Conservation (phyloP, 2,888 invertebrate species). For the Lymantria monacha region DNA sequence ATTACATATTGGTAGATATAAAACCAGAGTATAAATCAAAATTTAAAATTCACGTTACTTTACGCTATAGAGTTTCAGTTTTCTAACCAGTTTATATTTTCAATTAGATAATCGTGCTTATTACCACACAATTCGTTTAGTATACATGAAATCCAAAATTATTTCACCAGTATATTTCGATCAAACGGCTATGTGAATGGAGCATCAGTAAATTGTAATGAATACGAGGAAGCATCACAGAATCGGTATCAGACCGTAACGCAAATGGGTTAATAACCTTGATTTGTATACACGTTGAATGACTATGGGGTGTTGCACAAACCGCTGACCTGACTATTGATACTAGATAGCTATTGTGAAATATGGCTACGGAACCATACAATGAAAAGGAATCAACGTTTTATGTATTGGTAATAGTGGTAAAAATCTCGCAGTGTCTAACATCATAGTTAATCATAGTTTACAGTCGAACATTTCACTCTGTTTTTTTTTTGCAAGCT, state of each 20-base stretch:
- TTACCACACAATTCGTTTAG: too few relatives aligned
- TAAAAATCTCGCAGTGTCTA: too few relatives aligned
- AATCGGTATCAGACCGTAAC: conserved; percentile 73
- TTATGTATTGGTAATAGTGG: background rate
- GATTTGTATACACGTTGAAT: conserved; percentile 59
- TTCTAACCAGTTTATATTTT: too few relatives aligned
- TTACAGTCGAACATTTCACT: too few relatives aligned
- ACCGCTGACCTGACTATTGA: conserved; percentile 14
- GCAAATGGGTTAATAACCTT: conserved; percentile 76
- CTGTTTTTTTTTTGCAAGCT: too few relatives aligned
- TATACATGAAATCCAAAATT: background rate
- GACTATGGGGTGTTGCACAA: conserved; percentile 46
- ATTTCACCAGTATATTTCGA: conserved; percentile 10
- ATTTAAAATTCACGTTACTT: too few relatives aligned
- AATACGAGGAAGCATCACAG: conserved; percentile 54
- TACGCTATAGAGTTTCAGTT: too few relatives aligned
- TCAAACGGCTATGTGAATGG: conserved; percentile 34
- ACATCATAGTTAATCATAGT: too few relatives aligned
- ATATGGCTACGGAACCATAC: conserved; percentile 12
- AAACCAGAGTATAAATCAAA: too few relatives aligned
- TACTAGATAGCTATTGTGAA: conserved; percentile 24
- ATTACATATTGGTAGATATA: too few relatives aligned
- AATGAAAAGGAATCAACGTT: background rate
- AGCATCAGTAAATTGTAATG: conserved; percentile 40
- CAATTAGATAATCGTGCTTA: too few relatives aligned